phyloP scores from a whole-genome alignment of 2,113 vertebrate genomes.

The Ailurus styani region DNA sequence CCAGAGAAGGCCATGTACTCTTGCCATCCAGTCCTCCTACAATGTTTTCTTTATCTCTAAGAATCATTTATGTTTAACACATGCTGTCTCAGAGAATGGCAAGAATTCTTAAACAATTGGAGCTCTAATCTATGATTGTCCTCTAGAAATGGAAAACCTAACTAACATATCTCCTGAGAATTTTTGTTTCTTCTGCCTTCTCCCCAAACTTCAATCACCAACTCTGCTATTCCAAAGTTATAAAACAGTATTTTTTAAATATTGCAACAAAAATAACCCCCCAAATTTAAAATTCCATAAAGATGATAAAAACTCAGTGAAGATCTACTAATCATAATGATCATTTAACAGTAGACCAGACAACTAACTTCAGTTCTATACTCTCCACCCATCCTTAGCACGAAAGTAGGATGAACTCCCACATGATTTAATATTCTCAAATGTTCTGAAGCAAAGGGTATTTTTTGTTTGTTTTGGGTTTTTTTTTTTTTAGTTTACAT shows the following conservation, averaged over 20 bases:
- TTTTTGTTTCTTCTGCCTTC: conserved; percentile 6
- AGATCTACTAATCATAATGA: neutral
- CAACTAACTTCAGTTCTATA: neutral
- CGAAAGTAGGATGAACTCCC: neutral
- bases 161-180: neutral
- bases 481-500: neutral
- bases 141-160: neutral
- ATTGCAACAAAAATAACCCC: neutral
- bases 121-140: neutral
- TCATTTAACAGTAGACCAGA: neutral
- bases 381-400: neutral
- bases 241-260: neutral
- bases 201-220: neutral
- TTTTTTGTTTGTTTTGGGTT: too few species aligned
- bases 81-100: neutral
- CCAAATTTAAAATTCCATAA: neutral
- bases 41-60: conserved; percentile 8
- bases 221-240: neutral
- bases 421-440: neutral
- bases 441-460: neutral
- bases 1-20: neutral
- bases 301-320: neutral
- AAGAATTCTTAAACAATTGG: neutral
- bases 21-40: neutral
- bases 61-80: neutral